phyloP scores from a whole-genome alignment of 2,888 invertebrate species.

The Exephanes ischioxanthus region DNA sequence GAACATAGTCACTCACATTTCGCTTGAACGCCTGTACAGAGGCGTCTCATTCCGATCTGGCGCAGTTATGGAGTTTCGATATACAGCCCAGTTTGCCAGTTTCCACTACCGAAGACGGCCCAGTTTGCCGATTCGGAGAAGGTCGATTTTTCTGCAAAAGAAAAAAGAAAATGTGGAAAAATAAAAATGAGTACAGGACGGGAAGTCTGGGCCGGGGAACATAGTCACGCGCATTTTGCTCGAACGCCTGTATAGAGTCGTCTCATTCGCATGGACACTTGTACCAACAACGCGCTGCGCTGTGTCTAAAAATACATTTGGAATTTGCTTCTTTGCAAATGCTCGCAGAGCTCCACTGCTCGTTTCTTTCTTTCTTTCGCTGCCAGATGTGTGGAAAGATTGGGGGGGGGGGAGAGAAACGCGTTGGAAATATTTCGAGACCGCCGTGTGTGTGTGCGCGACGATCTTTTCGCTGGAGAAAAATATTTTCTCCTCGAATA shows the following conservation, averaged over 20 bases:
- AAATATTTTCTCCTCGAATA: slow-evolving; percentile 30
- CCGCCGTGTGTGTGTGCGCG: no score
- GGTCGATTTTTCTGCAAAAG: background rate
- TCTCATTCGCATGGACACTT: slow-evolving; percentile 50
- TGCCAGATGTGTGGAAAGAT: slow-evolving; percentile 10
- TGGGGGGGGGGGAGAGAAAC: background rate
- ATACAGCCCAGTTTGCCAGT: background rate
- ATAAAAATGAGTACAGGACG: background rate
- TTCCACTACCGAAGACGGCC: background rate
- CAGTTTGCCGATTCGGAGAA: background rate
- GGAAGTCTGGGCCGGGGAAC: background rate
- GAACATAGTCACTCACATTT: no score
- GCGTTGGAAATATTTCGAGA: slow-evolving; percentile 45
- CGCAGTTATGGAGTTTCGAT: background rate
- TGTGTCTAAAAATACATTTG: slow-evolving; percentile 62
- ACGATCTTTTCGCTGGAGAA: background rate
- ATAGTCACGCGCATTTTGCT: slow-evolving; percentile 41
- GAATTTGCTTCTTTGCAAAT: slow-evolving; percentile 67
- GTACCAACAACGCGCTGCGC: slow-evolving; percentile 60
- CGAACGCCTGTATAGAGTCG: slow-evolving; percentile 17
- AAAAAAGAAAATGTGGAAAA: background rate
- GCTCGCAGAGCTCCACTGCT: slow-evolving; percentile 19
- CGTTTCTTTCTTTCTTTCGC: slow-evolving; percentile 40
- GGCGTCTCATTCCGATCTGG: background rate
- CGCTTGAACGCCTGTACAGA: no score